Percentiles rank a stretch among this genome's conserved stretches.
Conservation (phyloP, 2,888 invertebrate genomes). For the Alloplasta piceator region DNA sequence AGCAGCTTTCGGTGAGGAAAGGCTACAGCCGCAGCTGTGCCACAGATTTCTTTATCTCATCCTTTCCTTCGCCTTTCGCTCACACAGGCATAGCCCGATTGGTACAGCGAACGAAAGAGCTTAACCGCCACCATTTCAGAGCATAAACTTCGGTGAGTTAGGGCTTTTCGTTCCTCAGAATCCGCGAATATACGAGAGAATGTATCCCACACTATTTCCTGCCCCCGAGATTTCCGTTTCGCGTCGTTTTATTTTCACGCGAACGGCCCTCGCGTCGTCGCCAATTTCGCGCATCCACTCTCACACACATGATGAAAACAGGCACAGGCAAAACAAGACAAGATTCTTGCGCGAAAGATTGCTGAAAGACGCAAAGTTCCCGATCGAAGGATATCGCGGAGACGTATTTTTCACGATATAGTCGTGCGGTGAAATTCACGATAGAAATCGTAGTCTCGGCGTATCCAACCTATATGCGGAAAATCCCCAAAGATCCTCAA, state of each 20-base stretch:
- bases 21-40: conserved; percentile 46
- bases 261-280: conserved; percentile 50
- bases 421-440: conserved; percentile 23
- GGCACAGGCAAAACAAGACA: background rate
- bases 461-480: too few species aligned
- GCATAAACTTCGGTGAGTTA: background rate
- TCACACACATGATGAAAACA: background rate
- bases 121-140: background rate
- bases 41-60: conserved; percentile 50
- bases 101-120: background rate
- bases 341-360: conserved; percentile 46
- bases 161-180: conserved; percentile 3
- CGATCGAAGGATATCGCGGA: conserved; percentile 19
- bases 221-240: conserved; percentile 18
- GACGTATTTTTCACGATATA: conserved; percentile 38
- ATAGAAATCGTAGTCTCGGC: conserved; percentile 25
- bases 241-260: conserved; percentile 52
- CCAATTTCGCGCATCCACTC: conserved; percentile 56
- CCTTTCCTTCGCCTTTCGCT: conserved; percentile 13
- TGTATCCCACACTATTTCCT: background rate
- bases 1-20: conserved; percentile 38
- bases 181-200: too few species aligned
- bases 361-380: background rate
- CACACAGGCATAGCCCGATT: background rate
- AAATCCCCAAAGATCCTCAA: conserved; percentile 59